These are phyloP conservation scores for Pachyrhynchus sulphureomaculatus DNA, from an alignment of 1,140 invertebrate genomes.

Conservation along the genomic window DNA sequence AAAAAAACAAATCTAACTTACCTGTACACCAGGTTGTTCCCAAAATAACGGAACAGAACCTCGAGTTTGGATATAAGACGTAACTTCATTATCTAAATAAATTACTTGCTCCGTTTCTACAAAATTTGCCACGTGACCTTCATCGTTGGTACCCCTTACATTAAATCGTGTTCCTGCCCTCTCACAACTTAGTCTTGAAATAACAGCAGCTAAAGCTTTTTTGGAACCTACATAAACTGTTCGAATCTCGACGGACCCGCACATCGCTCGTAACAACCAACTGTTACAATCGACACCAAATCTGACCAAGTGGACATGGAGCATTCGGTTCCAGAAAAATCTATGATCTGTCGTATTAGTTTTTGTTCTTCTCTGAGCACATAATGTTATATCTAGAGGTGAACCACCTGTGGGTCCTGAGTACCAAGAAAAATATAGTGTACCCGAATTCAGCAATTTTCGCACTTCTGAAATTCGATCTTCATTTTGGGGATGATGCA, in stretches of 20 bases:
- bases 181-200: constrained; percentile 96
- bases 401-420: constrained; percentile 34
- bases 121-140: constrained; percentile 99
- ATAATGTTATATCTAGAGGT: constrained; percentile 84
- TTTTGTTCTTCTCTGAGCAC: constrained; percentile 82
- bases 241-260: constrained; percentile 93
- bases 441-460: constrained; percentile 92
- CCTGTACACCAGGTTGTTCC: constrained; percentile 98
- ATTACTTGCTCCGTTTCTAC: constrained; percentile 98
- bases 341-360: constrained; percentile 84
- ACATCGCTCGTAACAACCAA: constrained; percentile 93
- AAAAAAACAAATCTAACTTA: no score
- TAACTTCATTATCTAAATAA: constrained; percentile 83
- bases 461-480: constrained; percentile 77
- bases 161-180: constrained; percentile 95
- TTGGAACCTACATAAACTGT: constrained; percentile 93
- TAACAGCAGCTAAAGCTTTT: constrained; percentile 89
- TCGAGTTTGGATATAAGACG: constrained; percentile 84
- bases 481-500: constrained; percentile 78
- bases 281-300: constrained; percentile 84
- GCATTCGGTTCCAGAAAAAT: constrained; percentile 95
- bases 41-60: constrained; percentile 98
- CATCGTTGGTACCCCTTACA: constrained; percentile 97
- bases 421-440: constrained; percentile 93
- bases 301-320: constrained; percentile 88